Percentiles rank a stretch among this genome's conserved stretches.
Conservation (phyloP, 2,888 invertebrate genomes). For the Drosophila fungiperda region DNA sequence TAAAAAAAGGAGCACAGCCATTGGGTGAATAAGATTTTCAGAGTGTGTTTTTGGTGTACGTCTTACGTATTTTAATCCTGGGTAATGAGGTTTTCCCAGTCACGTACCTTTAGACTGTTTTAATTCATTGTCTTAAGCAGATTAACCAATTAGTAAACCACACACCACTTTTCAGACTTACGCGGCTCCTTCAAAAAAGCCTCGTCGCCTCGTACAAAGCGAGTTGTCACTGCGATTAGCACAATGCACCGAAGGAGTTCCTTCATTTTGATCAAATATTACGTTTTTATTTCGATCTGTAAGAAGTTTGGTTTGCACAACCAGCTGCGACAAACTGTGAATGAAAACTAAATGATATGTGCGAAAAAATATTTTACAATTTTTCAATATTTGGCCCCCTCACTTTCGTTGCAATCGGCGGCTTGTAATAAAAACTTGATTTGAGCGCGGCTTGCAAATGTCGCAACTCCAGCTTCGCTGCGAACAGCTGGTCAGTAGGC, state of each 20-base stretch:
- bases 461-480: conserved; percentile 48
- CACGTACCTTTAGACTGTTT: background rate
- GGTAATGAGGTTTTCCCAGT: background rate
- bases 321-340: conserved; percentile 50
- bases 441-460: conserved; percentile 61
- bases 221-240: conserved; percentile 36
- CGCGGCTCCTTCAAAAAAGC: conserved; percentile 79
- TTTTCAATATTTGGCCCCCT: conserved; percentile 59
- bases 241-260: conserved; percentile 32
- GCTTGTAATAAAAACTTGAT: conserved; percentile 64
- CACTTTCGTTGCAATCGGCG: conserved; percentile 52
- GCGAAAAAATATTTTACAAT: conserved; percentile 47
- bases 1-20: background rate
- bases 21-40: background rate
- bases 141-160: background rate
- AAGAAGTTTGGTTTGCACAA: conserved; percentile 20
- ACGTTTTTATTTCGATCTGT: conserved; percentile 1
- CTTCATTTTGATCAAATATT: conserved; percentile 19
- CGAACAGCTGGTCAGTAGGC: conserved; percentile 50
- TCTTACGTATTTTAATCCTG: background rate
- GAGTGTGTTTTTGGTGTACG: background rate
- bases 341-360: conserved; percentile 61
- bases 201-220: conserved; percentile 57
- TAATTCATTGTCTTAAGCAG: background rate
- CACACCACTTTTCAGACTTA: conserved; percentile 72